Evolutionary conservation across 1,140 invertebrate genomes (phyloP).

Genomic region (Macrocentrus cingulum): DNA sequence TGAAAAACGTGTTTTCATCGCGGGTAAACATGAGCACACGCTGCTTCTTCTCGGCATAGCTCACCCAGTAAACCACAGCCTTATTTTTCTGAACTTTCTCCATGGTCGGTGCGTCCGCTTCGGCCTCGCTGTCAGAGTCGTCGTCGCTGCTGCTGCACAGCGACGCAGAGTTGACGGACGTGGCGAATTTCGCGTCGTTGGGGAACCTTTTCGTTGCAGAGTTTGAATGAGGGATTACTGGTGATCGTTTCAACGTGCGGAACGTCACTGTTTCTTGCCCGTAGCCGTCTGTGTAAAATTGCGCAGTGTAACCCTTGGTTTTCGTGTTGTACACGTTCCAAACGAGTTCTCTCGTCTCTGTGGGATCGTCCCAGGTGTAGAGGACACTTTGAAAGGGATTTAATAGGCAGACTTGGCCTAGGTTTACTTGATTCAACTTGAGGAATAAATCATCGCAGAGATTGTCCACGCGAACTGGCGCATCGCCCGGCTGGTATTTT

Average conservation of each 20-base stretch:
- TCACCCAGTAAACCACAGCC: slow-evolving; percentile 80
- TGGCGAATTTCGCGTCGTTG: slow-evolving; percentile 25
- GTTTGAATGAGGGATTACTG: slow-evolving; percentile 22
- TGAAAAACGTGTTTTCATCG: slow-evolving; percentile 72
- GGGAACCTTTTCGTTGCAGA: slow-evolving; percentile 23
- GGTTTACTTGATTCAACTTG: slow-evolving; percentile 75
- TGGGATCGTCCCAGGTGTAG: slow-evolving; percentile 87
- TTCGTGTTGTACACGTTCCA: slow-evolving; percentile 87
- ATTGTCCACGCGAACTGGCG: slow-evolving; percentile 78
- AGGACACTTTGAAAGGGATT: slow-evolving; percentile 77
- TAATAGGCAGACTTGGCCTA: slow-evolving; percentile 72
- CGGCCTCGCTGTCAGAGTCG: slow-evolving; percentile 40
- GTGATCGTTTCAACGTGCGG: slow-evolving; percentile 62
- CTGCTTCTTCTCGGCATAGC: slow-evolving; percentile 75
- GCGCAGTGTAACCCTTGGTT: slow-evolving; percentile 69
- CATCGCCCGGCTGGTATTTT: slow-evolving; percentile 70
- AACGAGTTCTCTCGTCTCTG: slow-evolving; percentile 68
- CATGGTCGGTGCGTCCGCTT: slow-evolving; percentile 26
- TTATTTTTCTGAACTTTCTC: slow-evolving; percentile 59
- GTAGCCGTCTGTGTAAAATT: slow-evolving; percentile 69
- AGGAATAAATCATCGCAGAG: slow-evolving; percentile 80
- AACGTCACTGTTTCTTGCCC: slow-evolving; percentile 72
- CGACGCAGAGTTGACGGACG: slow-evolving; percentile 32
- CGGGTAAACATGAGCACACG: slow-evolving; percentile 79
- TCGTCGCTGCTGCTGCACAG: slow-evolving; percentile 39